These are phyloP conservation scores for Strix aluco DNA, from an alignment of 2,113 vertebrate genomes.

Conservation along the genomic window DNA sequence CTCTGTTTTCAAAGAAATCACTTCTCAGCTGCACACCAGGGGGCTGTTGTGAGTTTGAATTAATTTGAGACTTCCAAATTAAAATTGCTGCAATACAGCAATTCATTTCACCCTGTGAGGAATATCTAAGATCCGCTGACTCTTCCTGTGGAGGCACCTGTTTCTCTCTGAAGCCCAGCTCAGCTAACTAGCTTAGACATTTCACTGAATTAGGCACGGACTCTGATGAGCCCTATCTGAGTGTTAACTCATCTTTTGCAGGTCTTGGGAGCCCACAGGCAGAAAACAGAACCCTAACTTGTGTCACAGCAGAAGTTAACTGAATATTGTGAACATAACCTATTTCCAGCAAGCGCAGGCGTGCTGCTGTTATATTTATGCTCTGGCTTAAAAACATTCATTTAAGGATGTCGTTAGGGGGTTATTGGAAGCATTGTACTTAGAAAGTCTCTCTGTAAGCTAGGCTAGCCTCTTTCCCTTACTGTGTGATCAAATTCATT, in stretches of 20 bases:
- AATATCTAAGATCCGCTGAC: slow-evolving; percentile 51
- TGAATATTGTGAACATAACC: neutral
- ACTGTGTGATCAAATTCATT: slow-evolving; percentile 21
- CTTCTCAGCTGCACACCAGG: slow-evolving; percentile 17
- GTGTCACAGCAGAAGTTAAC: neutral
- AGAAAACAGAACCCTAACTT: neutral
- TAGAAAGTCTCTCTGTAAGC: neutral
- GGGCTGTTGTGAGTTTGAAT: slow-evolving; percentile 55
- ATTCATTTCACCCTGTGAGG: slow-evolving; percentile 61
- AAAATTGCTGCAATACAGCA: slow-evolving; percentile 61
- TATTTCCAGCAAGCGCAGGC: neutral
- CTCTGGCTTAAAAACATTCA: neutral
- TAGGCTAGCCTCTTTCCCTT: neutral
- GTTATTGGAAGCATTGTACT: slow-evolving; percentile 32
- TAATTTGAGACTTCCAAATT: slow-evolving; percentile 64
- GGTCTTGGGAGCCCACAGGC: neutral
- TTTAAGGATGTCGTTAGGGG: neutral
- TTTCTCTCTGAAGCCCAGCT: neutral
- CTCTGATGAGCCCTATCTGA: neutral
- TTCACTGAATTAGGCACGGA: neutral
- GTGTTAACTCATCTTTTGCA: slow-evolving; percentile 22
- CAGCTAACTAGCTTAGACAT: neutral
- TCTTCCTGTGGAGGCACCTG: slow-evolving; percentile 57
- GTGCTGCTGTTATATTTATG: slow-evolving; percentile 25
- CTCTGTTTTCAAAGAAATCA: slow-evolving; percentile 35